These are phyloP conservation scores for Raja brachyura DNA, from an alignment of 2,113 vertebrate genomes.

Conservation along the genomic window DNA sequence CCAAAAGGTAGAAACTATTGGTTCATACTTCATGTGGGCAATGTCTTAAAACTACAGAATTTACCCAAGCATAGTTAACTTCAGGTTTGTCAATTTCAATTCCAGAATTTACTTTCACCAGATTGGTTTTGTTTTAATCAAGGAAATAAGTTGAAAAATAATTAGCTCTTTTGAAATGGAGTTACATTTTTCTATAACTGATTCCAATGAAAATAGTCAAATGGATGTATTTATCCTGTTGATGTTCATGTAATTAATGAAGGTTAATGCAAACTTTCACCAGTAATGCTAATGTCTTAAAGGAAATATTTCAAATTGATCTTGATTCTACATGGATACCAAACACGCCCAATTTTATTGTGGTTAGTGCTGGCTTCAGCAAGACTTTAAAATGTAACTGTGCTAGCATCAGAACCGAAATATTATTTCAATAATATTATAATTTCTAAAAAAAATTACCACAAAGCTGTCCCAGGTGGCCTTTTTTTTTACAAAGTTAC, in stretches of 20 bases:
- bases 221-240: constrained; percentile 72
- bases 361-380: not conserved
- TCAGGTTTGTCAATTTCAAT: not conserved
- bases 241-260: constrained; percentile 50
- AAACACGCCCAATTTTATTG: not conserved
- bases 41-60: not conserved
- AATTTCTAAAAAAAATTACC: too few relatives aligned
- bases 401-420: not conserved
- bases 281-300: constrained; percentile 53
- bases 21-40: not conserved
- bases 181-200: constrained; percentile 55
- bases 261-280: constrained; percentile 66
- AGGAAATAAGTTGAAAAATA: not conserved
- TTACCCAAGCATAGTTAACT: not conserved
- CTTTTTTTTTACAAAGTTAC: too few relatives aligned
- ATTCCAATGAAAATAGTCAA: constrained; percentile 65
- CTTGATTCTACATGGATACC: constrained; percentile 51
- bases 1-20: not conserved
- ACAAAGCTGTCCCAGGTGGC: too few relatives aligned
- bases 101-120: not conserved
- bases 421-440: not conserved
- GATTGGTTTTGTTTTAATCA: not conserved
- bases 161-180: not conserved
- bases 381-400: not conserved
- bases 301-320: constrained; percentile 56